Percentiles rank a stretch among this genome's conserved stretches.
phyloP scores from a whole-genome alignment of 64 coral and sea anemone genomes.

The Orbicella faveolata region DNA sequence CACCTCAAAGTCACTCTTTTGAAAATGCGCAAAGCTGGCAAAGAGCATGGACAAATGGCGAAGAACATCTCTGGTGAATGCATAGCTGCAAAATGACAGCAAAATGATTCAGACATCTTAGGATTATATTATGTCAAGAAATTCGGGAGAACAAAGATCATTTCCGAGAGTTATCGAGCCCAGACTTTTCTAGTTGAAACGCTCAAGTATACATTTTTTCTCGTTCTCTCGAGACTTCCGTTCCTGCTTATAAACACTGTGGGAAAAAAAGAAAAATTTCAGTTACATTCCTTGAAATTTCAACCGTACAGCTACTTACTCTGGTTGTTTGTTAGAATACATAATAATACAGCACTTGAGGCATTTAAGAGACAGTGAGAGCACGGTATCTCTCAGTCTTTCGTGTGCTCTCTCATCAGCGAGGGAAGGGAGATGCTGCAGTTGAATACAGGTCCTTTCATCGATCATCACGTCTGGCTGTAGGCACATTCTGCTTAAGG shows the following conservation, averaged over 20 bases:
- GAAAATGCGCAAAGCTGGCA: conserved; percentile 66
- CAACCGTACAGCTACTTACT: conserved; percentile 1
- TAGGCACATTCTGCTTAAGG: conserved; percentile 56
- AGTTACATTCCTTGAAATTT: background rate
- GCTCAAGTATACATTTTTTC: too few relatives aligned
- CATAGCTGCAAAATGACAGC: too few relatives aligned
- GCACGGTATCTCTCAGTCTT: conserved; percentile 54
- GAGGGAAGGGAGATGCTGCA: conserved; percentile 41
- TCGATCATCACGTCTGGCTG: conserved; percentile 89
- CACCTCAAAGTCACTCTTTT: conserved; percentile 57
- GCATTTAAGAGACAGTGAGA: conserved; percentile 74
- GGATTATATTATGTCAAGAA: background rate
- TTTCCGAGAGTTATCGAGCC: too few relatives aligned
- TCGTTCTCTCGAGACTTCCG: too few relatives aligned
- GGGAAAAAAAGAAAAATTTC: background rate
- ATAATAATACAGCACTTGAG: conserved; percentile 66
- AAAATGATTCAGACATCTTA: background rate
- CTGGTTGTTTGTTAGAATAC: conserved; percentile 23
- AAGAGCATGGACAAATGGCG: conserved; percentile 63
- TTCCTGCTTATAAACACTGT: too few relatives aligned
- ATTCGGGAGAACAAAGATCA: background rate
- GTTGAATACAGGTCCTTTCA: conserved; percentile 74
- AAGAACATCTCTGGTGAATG: conserved; percentile 23
- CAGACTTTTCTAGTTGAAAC: too few relatives aligned
- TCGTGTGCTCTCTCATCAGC: conserved; percentile 20